Evolutionary conservation across 2,888 invertebrate genomes (phyloP).

Genomic region (Phrixothrix hirtus): DNA sequence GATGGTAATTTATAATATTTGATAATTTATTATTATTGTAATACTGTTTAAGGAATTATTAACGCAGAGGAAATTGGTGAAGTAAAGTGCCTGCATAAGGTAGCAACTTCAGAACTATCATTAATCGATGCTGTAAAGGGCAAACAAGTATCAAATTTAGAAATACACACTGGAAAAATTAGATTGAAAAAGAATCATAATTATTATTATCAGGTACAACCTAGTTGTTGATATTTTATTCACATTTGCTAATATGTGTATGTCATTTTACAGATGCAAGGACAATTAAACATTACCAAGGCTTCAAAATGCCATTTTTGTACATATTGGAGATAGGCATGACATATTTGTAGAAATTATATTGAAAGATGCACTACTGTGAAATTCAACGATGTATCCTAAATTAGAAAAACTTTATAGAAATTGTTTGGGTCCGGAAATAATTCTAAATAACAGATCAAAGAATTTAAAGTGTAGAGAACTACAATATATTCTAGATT

Average conservation of each 20-base stretch:
- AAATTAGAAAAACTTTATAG: background rate
- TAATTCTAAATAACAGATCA: background rate
- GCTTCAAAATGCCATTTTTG: background rate
- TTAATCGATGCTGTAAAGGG: background rate
- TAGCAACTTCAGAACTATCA: background rate
- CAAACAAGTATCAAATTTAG: background rate
- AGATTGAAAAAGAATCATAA: background rate
- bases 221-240: background rate
- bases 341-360: background rate
- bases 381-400: background rate
- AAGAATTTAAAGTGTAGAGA: background rate
- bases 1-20: background rate
- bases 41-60: background rate
- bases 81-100: background rate
- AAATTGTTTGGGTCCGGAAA: background rate
- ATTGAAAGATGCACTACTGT: background rate
- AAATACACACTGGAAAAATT: background rate
- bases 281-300: conserved; percentile 4
- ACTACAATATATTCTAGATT: no score
- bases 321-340: background rate
- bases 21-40: background rate
- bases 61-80: background rate
- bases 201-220: background rate
- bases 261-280: conserved; percentile 1
- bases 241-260: background rate